Conservation (phyloP, 2,888 invertebrate genomes). For the Oxyteleia sp. region DNA sequence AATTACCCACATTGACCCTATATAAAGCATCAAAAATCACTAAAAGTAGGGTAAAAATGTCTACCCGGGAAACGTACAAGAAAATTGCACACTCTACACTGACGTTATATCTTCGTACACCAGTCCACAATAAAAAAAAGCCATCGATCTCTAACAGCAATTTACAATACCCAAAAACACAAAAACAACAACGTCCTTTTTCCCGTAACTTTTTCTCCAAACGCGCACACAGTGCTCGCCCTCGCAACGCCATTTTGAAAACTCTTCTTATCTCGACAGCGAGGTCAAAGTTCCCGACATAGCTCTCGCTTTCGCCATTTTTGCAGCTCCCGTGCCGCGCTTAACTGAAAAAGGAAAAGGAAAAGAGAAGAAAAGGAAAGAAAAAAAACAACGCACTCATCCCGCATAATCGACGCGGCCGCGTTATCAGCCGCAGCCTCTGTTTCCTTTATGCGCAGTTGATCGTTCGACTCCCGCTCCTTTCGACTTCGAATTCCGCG, state of each 20-base stretch:
- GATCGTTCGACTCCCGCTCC: conserved; percentile 18
- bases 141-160: no score
- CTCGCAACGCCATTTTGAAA: conserved; percentile 34
- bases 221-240: conserved; percentile 8
- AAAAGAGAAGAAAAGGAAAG: background rate
- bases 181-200: background rate
- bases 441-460: conserved; percentile 66
- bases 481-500: conserved; percentile 29
- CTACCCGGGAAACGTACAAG: no score
- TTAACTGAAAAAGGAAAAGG: no score
- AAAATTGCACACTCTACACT: no score
- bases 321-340: conserved; percentile 50
- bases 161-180: no score
- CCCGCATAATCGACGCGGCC: conserved; percentile 44
- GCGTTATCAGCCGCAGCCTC: conserved; percentile 47
- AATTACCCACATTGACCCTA: no score
- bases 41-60: no score
- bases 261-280: conserved; percentile 58
- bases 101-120: no score
- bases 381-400: conserved; percentile 34
- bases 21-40: no score
- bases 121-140: no score
- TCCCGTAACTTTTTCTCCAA: conserved; percentile 11
- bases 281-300: conserved; percentile 67
- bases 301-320: conserved; percentile 66